Conservation (phyloP, 1,140 invertebrate species). For the Drosophila pruinosa region DNA sequence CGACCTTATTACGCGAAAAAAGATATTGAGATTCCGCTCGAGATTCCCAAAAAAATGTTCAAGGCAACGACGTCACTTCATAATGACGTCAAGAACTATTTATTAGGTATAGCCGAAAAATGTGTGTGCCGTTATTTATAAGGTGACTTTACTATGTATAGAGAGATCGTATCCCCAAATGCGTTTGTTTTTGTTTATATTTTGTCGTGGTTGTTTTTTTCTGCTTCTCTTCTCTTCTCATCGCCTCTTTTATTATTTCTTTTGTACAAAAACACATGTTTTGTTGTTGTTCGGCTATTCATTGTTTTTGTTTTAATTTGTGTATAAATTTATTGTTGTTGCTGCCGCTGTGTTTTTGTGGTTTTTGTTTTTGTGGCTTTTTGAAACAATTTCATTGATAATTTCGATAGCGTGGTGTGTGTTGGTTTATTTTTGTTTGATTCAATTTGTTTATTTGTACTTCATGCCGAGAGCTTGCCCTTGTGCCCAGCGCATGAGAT, state of each 20-base stretch:
- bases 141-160: conserved; percentile 39
- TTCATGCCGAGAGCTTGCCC: conserved; percentile 32
- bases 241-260: conserved; percentile 5
- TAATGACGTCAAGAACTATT: conserved; percentile 38
- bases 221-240: conserved; percentile 3
- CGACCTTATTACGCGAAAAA: conserved; percentile 29
- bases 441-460: conserved; percentile 65
- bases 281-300: conserved; percentile 14
- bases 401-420: conserved; percentile 52
- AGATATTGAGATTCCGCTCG: conserved; percentile 20
- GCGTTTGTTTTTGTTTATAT: conserved; percentile 48
- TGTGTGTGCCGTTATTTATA: neutral
- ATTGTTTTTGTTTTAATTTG: conserved; percentile 19
- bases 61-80: conserved; percentile 21
- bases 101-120: conserved; percentile 4
- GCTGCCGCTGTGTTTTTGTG: conserved; percentile 40
- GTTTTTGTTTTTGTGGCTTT: conserved; percentile 56
- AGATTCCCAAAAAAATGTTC: conserved; percentile 21
- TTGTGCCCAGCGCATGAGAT: conserved; percentile 17
- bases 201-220: conserved; percentile 31
- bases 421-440: conserved; percentile 32
- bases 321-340: conserved; percentile 19
- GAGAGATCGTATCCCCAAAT: conserved; percentile 26
- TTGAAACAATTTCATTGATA: conserved; percentile 73
- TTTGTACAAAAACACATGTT: conserved; percentile 51